A percentile compares a stretch with the other conserved stretches of the same genome.
Conservation (phyloP, 2,797 vertebrate genomes). For the Argya squamiceps region DNA sequence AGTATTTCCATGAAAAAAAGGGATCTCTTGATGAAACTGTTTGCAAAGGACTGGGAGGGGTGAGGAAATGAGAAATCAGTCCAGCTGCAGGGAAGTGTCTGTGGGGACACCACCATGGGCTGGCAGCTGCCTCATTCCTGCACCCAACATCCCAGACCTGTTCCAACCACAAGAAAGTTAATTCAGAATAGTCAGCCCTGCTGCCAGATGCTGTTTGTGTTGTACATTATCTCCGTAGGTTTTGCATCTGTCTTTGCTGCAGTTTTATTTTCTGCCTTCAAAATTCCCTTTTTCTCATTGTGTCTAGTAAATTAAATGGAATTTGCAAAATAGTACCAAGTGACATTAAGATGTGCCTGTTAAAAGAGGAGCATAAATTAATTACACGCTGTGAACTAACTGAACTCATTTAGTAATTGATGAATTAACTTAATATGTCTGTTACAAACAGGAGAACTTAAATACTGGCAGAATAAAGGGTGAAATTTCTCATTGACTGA, state of each 20-base stretch:
- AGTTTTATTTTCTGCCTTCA: background rate
- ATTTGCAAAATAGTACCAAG: background rate
- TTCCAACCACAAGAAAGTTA: background rate
- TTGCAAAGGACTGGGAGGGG: background rate
- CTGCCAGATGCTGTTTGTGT: background rate
- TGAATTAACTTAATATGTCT: conserved; percentile 32
- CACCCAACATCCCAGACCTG: background rate
- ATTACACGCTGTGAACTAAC: background rate
- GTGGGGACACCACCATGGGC: background rate
- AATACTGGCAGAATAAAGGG: background rate
- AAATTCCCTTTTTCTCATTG: background rate
- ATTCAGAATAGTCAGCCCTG: background rate
- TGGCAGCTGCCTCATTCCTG: background rate
- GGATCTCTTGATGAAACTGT: background rate
- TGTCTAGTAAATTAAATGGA: background rate
- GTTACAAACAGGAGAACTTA: background rate
- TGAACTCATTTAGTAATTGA: conserved; percentile 40
- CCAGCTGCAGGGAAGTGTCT: background rate
- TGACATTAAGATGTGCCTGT: background rate
- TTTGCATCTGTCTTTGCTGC: background rate
- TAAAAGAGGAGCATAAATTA: conserved; percentile 3
- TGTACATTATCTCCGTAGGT: background rate
- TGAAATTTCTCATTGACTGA: background rate
- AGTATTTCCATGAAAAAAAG: background rate
- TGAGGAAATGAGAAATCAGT: background rate